Conservation (phyloP, 2,888 invertebrate species). For the Elaeidobius kamerunicus region DNA sequence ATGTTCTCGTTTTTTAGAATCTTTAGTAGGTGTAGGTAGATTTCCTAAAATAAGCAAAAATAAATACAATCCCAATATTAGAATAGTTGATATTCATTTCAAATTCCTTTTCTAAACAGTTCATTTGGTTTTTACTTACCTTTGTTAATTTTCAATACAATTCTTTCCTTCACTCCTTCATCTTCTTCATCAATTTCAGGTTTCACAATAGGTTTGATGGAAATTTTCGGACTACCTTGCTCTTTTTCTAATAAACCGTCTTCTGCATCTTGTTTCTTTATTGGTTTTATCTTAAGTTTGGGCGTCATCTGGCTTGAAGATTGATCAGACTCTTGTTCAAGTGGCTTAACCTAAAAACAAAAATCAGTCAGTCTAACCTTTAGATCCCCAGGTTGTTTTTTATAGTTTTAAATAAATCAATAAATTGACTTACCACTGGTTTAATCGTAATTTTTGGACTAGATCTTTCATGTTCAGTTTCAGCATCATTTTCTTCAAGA, state of each 20-base stretch:
- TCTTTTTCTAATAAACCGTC: slow-evolving; percentile 35
- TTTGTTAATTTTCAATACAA: slow-evolving; percentile 65
- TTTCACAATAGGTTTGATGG: slow-evolving; percentile 55
- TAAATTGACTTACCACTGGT: slow-evolving; percentile 52
- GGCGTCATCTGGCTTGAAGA: slow-evolving; percentile 35
- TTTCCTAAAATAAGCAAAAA: slow-evolving; percentile 24
- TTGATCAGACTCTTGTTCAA: slow-evolving; percentile 12
- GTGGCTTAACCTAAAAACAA: slow-evolving; percentile 24
- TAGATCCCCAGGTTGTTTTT: too few species aligned
- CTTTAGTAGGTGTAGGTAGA: slow-evolving; percentile 35
- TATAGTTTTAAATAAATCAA: too few species aligned
- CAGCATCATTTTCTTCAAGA: slow-evolving; percentile 46
- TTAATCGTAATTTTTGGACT: slow-evolving; percentile 56
- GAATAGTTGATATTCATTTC: neutral
- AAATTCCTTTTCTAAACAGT: neutral
- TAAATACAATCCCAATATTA: too few species aligned
- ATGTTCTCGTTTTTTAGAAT: slow-evolving; percentile 40
- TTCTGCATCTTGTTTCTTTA: slow-evolving; percentile 40
- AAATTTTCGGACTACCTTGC: slow-evolving; percentile 48
- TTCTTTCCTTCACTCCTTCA: slow-evolving; percentile 50
- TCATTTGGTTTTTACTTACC: slow-evolving; percentile 44
- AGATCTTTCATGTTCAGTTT: slow-evolving; percentile 42
- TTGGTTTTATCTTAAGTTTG: slow-evolving; percentile 55
- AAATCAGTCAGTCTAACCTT: too few species aligned
- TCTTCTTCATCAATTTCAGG: slow-evolving; percentile 43